Evolutionary conservation across 2,888 invertebrate genomes (phyloP).

Genomic region (Microctonus brassicae): DNA sequence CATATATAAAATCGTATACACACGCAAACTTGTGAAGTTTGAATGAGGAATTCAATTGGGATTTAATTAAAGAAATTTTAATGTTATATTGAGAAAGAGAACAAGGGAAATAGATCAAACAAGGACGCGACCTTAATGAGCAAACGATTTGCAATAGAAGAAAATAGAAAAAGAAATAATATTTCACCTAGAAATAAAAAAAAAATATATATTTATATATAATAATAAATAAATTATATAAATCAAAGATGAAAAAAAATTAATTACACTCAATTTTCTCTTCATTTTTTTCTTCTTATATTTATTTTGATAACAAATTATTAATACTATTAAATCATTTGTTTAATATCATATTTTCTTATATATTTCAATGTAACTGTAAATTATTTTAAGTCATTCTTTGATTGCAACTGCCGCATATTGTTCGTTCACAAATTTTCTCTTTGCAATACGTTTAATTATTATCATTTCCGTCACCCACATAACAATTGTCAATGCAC

Average conservation of each 20-base stretch:
- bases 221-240: conserved; percentile 1
- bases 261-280: no score
- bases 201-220: background rate
- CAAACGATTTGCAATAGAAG: conserved; percentile 36
- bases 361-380: conserved; percentile 2
- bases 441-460: conserved; percentile 38
- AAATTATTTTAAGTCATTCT: conserved; percentile 26
- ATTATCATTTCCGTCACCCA: conserved; percentile 72
- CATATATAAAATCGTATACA: background rate
- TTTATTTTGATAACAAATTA: conserved; percentile 13
- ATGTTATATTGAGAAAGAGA: background rate
- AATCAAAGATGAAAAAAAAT: conserved; percentile 1
- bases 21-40: background rate
- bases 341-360: conserved; percentile 12
- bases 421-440: conserved; percentile 24
- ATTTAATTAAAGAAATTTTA: conserved; percentile 53
- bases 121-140: conserved; percentile 65
- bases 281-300: conserved; percentile 11
- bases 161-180: conserved; percentile 6
- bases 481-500: conserved; percentile 73
- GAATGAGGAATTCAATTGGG: conserved; percentile 4
- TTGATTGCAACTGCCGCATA: conserved; percentile 31
- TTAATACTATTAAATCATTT: background rate
- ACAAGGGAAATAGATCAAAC: conserved; percentile 53
- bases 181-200: conserved; percentile 16